phyloP scores from a whole-genome alignment of 2,888 invertebrate genomes.

The Hybos culiciformis region DNA sequence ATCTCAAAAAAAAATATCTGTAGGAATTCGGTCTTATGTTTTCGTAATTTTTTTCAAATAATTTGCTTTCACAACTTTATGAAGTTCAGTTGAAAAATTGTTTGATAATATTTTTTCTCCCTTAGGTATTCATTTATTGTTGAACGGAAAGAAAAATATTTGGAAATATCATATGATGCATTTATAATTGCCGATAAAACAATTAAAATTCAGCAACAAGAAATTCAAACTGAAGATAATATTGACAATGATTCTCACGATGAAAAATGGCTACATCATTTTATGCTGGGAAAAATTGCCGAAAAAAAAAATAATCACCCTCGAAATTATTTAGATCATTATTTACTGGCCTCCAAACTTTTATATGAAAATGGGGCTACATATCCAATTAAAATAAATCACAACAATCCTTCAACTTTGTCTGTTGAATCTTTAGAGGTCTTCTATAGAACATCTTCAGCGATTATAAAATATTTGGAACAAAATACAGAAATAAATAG shows the following conservation, averaged over 20 bases:
- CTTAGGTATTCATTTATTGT: slow-evolving; percentile 53
- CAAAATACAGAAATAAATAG: slow-evolving; percentile 51
- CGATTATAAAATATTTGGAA: slow-evolving; percentile 76
- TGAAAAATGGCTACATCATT: slow-evolving; percentile 85
- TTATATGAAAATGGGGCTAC: slow-evolving; percentile 66
- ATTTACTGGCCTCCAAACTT: slow-evolving; percentile 48
- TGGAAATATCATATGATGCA: slow-evolving; percentile 63
- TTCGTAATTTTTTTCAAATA: too few species aligned
- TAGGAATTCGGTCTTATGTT: too few species aligned
- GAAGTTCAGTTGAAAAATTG: too few species aligned
- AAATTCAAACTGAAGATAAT: slow-evolving; percentile 17
- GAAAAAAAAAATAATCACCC: slow-evolving; percentile 73
- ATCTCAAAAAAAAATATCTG: too few species aligned
- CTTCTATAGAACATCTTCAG: slow-evolving; percentile 72
- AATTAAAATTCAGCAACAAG: slow-evolving; percentile 36
- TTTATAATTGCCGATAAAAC: slow-evolving; percentile 56
- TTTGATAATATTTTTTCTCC: slow-evolving; percentile 3
- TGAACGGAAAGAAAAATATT: slow-evolving; percentile 62
- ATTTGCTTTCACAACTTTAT: too few species aligned
- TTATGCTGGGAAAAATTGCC: slow-evolving; percentile 90
- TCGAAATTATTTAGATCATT: slow-evolving; percentile 48
- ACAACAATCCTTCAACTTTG: slow-evolving; percentile 66
- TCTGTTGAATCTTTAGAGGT: slow-evolving; percentile 82
- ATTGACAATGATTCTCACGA: slow-evolving; percentile 43
- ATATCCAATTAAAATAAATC: slow-evolving; percentile 77